Base-by-base conservation (phyloP, 1,140 invertebrate genomes). In the Eubasilissa regina region DNA sequence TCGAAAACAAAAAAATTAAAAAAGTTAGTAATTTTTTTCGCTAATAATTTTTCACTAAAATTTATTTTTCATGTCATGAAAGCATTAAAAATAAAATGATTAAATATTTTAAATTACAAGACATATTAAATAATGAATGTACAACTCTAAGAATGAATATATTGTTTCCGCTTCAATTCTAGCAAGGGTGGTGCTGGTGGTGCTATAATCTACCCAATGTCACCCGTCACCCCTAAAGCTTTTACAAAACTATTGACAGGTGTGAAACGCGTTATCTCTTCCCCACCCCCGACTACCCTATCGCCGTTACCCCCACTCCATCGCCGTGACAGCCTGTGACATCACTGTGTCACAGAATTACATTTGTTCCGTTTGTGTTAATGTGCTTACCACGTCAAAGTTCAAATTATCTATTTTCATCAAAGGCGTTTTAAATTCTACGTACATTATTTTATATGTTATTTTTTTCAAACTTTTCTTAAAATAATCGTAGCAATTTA, bases 241-340 rank as follows among this genome's bases (percentile, higher is more conserved):
- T 58, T 58, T 15, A 58, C 55, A 58, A 58, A 58, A 43, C 66
- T 6, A 70, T 70, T 70, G 45, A 70, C 66, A 70, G 66, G 66
- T 70, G 66, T 70, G 66, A 70, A 64, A 64, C 19, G 60, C 35
- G 60, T n/a, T 44, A 13, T 64, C 25, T 35, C 25, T 35, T 35
- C 10, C 8, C 60, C 45, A 43, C 0, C 43, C 43, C 4, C 44
- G 1, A 35, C 44, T 8, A 13, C 25, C 9, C 45, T 4, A 70
- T 35, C 15, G 47, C 44, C 25, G 3, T 44, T 13, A 15, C 25
- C 64, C 25, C 44, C 10, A 45, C 45, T 45, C 7, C 64, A 68
- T 6, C 21, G 44, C 19, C 13, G 64, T 68, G 64, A 48, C 64
- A 68, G 64, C n/a, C 64, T 45, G 64, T 48, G 64, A 68, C 64